Conservation (phyloP, 2,797 vertebrate genomes). For the Oreonectes daqikongensis region DNA sequence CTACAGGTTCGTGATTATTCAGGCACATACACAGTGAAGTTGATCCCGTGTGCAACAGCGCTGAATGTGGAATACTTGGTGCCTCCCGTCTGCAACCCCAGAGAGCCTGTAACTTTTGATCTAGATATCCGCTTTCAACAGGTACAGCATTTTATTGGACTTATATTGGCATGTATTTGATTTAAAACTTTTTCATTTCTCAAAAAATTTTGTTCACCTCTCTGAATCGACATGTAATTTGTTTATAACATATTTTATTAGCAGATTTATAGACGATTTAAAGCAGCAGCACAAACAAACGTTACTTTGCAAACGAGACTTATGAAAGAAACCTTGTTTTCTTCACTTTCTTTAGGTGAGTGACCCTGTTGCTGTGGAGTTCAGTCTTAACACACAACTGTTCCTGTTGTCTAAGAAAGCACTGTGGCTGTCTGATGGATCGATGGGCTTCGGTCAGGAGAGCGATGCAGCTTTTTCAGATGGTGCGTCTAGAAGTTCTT, state of each 20-base stretch:
- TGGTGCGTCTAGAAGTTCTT: slow-evolving; percentile 71
- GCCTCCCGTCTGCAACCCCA: slow-evolving; percentile 85
- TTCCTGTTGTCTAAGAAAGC: slow-evolving; percentile 87
- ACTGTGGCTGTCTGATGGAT: slow-evolving; percentile 92
- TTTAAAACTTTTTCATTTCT: not conserved
- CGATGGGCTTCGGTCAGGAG: slow-evolving; percentile 90
- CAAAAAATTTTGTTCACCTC: not conserved
- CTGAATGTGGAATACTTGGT: slow-evolving; percentile 81
- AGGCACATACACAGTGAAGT: slow-evolving; percentile 85
- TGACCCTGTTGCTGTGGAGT: slow-evolving; percentile 93
- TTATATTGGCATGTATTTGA: not conserved
- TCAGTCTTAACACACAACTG: slow-evolving; percentile 93
- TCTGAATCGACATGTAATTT: not conserved
- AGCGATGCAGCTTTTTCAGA: slow-evolving; percentile 87
- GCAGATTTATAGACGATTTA: not conserved
- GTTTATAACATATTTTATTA: not conserved
- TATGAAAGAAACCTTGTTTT: not conserved
- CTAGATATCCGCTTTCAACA: slow-evolving; percentile 95
- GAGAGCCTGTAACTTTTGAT: slow-evolving; percentile 85
- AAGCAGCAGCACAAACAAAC: too few species aligned
- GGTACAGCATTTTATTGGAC: slow-evolving; percentile 65
- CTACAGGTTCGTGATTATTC: slow-evolving; percentile 92
- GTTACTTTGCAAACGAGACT: too few species aligned
- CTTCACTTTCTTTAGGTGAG: slow-evolving; percentile 80
- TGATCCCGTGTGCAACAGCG: slow-evolving; percentile 85